Base-by-base conservation (phyloP, 2,113 vertebrate genomes). In the Pangasianodon hypophthalmus region DNA sequence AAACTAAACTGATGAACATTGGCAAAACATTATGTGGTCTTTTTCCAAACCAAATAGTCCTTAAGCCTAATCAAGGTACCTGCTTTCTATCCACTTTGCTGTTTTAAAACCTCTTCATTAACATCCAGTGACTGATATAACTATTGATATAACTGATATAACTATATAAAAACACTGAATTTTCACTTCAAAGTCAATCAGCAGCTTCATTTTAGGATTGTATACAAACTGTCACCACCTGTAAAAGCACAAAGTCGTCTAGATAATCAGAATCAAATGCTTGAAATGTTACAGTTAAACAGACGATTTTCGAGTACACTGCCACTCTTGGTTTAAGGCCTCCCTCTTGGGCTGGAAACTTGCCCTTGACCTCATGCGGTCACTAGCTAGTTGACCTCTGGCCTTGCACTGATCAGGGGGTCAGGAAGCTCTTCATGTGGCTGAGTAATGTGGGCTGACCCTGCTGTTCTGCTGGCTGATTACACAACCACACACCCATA, bases 311-410 rank as follows among this genome's bases (percentile, higher is more conserved):
- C 37, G 6, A 67, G 5, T 54, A 16, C 62, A 88, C 48, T 69
- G 48, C 62, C 37, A 46, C 64, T 73, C 50, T 84, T 83, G 52
- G 81, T 32, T 71, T 77, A 56, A 14, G 58, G 46, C 32, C 14
- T 64, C 46, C 18, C 21, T 73, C 37, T 71, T 58, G 37, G 50
- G 16, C 48, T 67, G 64, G 11, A 77, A 75, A 88, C 56, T 80
- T 81, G 88, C 52, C 79, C 85, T 80, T 91, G 91, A 90, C 60
- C 82, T 88, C 48, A 62, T 86, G 82, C 56, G 80, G 88, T 69
- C 89, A 82, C 85, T 84, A 58, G 83, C 86, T 88, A 77, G 64
- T 71, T 88, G 92, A 92, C 89, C 89, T 77, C 71, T 90, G 82
- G 81, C 86, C 89, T 54, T 82, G 75, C n/a, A 58, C 16, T 80